These are phyloP conservation scores for Erebia palarica DNA, from an alignment of 2,888 invertebrate species.

Conservation along the genomic window DNA sequence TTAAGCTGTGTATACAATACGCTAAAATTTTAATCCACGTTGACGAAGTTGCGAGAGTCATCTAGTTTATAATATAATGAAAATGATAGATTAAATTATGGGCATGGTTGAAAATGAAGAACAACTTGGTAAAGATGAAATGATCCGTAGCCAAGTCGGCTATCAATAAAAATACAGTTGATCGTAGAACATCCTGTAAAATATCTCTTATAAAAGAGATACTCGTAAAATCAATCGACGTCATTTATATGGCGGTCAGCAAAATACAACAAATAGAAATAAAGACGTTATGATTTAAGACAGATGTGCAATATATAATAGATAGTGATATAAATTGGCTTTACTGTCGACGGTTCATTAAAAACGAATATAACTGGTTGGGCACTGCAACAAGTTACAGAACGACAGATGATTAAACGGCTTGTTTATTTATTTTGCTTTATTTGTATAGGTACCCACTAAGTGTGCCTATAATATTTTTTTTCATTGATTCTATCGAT, in stretches of 20 bases:
- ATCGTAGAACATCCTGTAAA: neutral
- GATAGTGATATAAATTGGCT: slow-evolving; percentile 20
- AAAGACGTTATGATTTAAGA: neutral
- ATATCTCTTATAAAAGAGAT: neutral
- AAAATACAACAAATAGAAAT: slow-evolving; percentile 3
- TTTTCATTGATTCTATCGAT: too few species aligned
- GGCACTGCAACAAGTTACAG: slow-evolving; percentile 5
- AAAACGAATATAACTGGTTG: slow-evolving; percentile 18
- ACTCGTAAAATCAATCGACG: neutral
- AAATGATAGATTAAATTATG: too few species aligned
- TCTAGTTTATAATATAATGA: too few species aligned
- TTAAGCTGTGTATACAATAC: too few species aligned
- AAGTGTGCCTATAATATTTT: neutral
- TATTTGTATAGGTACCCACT: neutral
- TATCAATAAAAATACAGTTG: neutral
- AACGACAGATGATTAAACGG: slow-evolving; percentile 12
- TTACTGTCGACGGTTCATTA: slow-evolving; percentile 11
- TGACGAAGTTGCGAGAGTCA: too few species aligned
- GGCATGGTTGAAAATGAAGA: too few species aligned
- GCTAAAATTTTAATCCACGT: too few species aligned
- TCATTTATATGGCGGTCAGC: neutral
- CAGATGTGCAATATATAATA: slow-evolving; percentile 16
- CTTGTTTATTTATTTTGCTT: neutral
- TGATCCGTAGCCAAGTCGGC: neutral
- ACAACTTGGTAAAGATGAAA: too few species aligned